Percentiles rank a stretch among this genome's conserved stretches.
Evolutionary conservation across 1,140 invertebrate species (phyloP).

Genomic region (Euschistus heros): DNA sequence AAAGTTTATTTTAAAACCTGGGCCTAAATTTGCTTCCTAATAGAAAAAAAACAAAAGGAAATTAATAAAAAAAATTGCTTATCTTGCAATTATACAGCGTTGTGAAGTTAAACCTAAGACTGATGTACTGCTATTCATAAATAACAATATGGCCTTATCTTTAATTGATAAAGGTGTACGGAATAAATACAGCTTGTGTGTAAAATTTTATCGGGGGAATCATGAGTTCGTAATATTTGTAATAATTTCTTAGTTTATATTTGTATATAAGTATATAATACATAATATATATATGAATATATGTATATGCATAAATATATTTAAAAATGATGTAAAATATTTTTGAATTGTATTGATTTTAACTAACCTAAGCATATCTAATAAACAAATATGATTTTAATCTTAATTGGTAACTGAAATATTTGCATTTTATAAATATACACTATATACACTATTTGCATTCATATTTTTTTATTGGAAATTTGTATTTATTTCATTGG

Average conservation of each 20-base stretch:
- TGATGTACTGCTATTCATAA: slow-evolving; percentile 12
- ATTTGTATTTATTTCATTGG: too few relatives aligned
- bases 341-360: too few relatives aligned
- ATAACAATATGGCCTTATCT: slow-evolving; percentile 9
- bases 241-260: neutral
- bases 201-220: neutral
- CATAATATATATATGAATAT: neutral
- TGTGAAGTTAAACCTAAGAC: slow-evolving; percentile 15
- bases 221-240: neutral
- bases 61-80: neutral
- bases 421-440: too few relatives aligned
- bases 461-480: too few relatives aligned
- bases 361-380: too few relatives aligned
- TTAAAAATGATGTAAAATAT: too few relatives aligned
- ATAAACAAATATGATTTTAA: too few relatives aligned
- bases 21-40: slow-evolving; percentile 14
- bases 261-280: neutral
- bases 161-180: neutral
- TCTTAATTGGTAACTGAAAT: too few relatives aligned
- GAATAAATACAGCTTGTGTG: neutral
- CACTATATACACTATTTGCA: too few relatives aligned
- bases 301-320: too few relatives aligned
- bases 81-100: slow-evolving; percentile 12
- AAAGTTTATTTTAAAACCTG: slow-evolving; percentile 2
- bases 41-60: neutral